These are phyloP conservation scores for Linurgus olivaceus DNA, from an alignment of 2,797 vertebrate species.

Conservation along the genomic window DNA sequence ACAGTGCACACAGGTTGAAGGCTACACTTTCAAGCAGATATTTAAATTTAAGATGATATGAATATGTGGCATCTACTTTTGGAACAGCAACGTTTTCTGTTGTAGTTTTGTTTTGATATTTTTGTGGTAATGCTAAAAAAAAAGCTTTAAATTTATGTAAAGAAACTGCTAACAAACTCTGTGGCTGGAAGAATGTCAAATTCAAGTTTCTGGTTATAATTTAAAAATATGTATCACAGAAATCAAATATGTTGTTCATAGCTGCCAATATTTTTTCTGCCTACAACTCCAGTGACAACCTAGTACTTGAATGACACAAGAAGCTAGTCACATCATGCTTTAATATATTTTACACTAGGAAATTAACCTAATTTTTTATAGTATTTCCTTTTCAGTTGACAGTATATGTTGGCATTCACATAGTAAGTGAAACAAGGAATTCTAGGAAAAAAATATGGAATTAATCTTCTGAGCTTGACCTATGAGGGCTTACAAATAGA, in stretches of 20 bases:
- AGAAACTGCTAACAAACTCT: background rate
- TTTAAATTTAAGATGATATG: background rate
- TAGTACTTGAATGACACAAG: background rate
- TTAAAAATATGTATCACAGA: background rate
- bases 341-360: background rate
- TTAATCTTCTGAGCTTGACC: slow-evolving; percentile 7
- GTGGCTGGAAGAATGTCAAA: background rate
- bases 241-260: background rate
- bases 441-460: slow-evolving; percentile 16
- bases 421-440: background rate
- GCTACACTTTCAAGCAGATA: background rate
- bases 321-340: background rate
- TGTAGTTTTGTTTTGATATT: background rate
- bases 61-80: background rate
- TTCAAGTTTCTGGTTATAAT: slow-evolving; percentile 8
- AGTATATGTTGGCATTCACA: background rate
- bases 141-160: background rate
- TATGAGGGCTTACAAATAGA: background rate
- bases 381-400: slow-evolving; percentile 3
- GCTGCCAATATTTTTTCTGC: slow-evolving; percentile 29
- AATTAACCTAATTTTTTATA: background rate
- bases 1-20: background rate
- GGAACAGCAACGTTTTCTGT: fast-evolving
- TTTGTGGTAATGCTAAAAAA: background rate
- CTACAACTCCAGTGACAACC: background rate